Evolutionary conservation across 1,140 invertebrate genomes (phyloP), one percentile per base, ranked within the genome.

Genomic region (Pomacea maculata): DNA sequence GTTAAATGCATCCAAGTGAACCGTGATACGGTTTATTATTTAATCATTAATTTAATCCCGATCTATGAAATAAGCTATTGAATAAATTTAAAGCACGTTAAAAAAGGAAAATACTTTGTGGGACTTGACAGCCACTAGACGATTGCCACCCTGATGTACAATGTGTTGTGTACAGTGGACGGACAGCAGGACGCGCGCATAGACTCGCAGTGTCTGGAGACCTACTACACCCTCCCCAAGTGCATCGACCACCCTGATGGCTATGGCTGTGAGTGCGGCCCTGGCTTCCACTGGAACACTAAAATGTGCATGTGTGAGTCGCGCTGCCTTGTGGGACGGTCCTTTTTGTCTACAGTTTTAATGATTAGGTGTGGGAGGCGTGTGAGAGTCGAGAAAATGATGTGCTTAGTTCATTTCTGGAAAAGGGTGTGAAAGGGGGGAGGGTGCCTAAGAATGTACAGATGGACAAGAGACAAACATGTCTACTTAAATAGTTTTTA

Each of bases 201-300:
- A 15, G 77, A 81, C 77, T 72, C 65, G 52, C 80, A 80, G 65
- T 88, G 85, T 79, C 84, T 86, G 45, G 14, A 76, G 1, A 79
- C 78, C 17, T 90, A 88, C 76, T 92, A 91, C 85, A 88, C 84
- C 6, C 73, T 55, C 0, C 90, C 90, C 0, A 75, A 81, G 75
- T 92, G 91, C 82, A 84, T 86, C n/a, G 88, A 92, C 73, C 87
- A 89, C 80, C 88, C 89, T 7, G 88, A 88, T 65, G 89, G 90
- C 1, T 92, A 92, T 82, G 87, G 87, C 12, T 92, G 91, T 83
- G 86, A 88, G 75, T 92, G 91, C 84, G 90, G 91, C 8, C 88
- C 91, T 8, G 91, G 91, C 21, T 92, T 91, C 76, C 86, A 89
- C 65, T 92, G 91, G 91, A 92, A 92, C 82, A 91, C 89, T 10